Evolutionary conservation across 2,113 vertebrate genomes (phyloP).

Genomic region (Forbesichthys agassizii): DNA sequence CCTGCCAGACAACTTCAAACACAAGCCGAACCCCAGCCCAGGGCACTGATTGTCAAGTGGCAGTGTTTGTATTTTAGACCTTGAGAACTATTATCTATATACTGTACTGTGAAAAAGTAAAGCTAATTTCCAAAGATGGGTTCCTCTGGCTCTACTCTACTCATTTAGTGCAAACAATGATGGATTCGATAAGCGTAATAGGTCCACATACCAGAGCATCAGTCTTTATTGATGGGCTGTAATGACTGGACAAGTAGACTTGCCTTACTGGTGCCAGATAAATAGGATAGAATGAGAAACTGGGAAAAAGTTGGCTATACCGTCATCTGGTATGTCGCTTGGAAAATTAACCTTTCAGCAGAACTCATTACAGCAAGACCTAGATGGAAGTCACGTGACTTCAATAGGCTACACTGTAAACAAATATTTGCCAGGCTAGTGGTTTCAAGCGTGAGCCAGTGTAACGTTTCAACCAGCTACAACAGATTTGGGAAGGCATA

Average conservation of each 20-base stretch:
- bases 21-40: neutral
- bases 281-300: slow-evolving; percentile 22
- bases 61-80: neutral
- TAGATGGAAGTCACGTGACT: too few relatives aligned
- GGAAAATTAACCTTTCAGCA: neutral
- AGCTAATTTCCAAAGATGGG: slow-evolving; percentile 44
- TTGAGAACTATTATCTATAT: slow-evolving; percentile 1
- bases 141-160: slow-evolving; percentile 23
- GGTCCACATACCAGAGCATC: slow-evolving; percentile 47
- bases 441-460: neutral
- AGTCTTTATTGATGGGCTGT: slow-evolving; percentile 50
- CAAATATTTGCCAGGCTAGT: neutral
- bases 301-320: neutral
- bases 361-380: neutral
- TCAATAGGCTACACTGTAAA: too few relatives aligned
- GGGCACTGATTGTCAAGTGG: neutral
- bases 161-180: slow-evolving; percentile 63
- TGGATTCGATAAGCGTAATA: slow-evolving; percentile 61
- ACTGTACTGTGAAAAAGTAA: slow-evolving; percentile 20
- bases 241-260: slow-evolving; percentile 44
- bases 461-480: too few relatives aligned
- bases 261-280: slow-evolving; percentile 25
- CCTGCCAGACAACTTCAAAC: neutral
- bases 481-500: too few relatives aligned
- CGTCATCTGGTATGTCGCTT: too few relatives aligned